A percentile compares a stretch with the other conserved stretches of the same genome.
Conservation (phyloP, 2,113 vertebrate genomes). For the Hypocryptadius cinnamomeus region DNA sequence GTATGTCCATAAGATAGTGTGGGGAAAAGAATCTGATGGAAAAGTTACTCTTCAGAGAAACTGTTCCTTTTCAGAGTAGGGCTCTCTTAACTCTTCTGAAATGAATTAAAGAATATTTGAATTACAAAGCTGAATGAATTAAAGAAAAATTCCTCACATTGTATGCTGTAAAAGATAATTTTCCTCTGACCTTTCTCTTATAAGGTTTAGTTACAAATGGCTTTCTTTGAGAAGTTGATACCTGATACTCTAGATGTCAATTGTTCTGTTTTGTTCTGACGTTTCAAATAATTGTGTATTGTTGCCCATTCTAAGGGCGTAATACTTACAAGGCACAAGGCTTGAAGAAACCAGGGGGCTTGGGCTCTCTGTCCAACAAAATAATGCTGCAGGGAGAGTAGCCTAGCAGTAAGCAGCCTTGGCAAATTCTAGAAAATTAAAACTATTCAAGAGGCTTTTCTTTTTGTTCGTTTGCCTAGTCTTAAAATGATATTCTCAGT, state of each 20-base stretch:
- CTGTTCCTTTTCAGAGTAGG: neutral
- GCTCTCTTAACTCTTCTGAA: neutral
- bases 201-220: neutral
- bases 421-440: neutral
- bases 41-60: neutral
- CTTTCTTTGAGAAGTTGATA: neutral
- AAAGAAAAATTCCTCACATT: neutral
- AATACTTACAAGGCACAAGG: constrained; percentile 3
- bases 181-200: neutral
- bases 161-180: neutral
- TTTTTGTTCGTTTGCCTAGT: constrained; percentile 6
- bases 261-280: neutral
- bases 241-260: constrained; percentile 16
- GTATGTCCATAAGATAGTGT: neutral
- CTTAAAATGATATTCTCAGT: neutral
- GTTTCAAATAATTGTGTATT: constrained; percentile 13
- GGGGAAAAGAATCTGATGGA: neutral
- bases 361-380: constrained; percentile 6
- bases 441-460: constrained; percentile 31
- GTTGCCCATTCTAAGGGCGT: neutral
- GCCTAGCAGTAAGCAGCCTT: constrained; percentile 26
- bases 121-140: neutral
- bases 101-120: neutral
- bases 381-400: neutral
- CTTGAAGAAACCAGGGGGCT: neutral